These are phyloP conservation scores for Aleiodes leptofemur DNA, from an alignment of 2,888 invertebrate genomes.

Conservation along the genomic window DNA sequence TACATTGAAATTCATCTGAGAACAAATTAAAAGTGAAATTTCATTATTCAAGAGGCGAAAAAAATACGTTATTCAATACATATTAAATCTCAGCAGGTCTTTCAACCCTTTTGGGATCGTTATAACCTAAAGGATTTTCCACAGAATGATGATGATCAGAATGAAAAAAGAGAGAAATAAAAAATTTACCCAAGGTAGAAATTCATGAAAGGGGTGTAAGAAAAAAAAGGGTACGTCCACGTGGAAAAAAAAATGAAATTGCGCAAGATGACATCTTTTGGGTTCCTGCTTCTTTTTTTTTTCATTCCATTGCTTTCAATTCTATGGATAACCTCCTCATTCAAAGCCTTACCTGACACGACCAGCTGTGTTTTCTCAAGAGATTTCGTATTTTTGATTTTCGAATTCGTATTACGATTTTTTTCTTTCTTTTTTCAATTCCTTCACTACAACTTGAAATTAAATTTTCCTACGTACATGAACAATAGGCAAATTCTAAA, in stretches of 20 bases:
- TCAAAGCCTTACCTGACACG: slow-evolving; percentile 37
- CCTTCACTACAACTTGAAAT: too few species aligned
- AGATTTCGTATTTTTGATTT: slow-evolving; percentile 53
- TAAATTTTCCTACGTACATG: too few species aligned
- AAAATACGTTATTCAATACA: slow-evolving; percentile 33
- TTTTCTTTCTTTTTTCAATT: slow-evolving; percentile 13
- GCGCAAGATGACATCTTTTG: slow-evolving; percentile 72
- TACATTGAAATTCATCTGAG: too few species aligned
- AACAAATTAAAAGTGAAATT: too few species aligned
- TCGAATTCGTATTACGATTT: slow-evolving; percentile 49
- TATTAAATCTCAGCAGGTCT: slow-evolving; percentile 22
- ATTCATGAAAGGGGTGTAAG: slow-evolving; percentile 59
- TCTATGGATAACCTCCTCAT: slow-evolving; percentile 24
- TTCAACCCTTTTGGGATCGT: slow-evolving; percentile 21
- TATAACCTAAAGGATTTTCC: slow-evolving; percentile 36
- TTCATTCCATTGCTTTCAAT: slow-evolving; percentile 50
- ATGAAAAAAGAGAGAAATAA: slow-evolving; percentile 50
- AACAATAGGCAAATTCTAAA: too few species aligned
- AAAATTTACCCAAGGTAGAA: slow-evolving; percentile 73
- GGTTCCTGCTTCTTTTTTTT: slow-evolving; percentile 63
- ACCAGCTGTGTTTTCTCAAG: slow-evolving; percentile 60
- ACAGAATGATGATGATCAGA: slow-evolving; percentile 31
- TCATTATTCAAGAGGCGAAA: neutral
- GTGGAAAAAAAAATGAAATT: slow-evolving; percentile 64
- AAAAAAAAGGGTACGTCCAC: slow-evolving; percentile 23